phyloP scores from a whole-genome alignment of 1,140 invertebrate species.

The Nautilus pompilius region DNA sequence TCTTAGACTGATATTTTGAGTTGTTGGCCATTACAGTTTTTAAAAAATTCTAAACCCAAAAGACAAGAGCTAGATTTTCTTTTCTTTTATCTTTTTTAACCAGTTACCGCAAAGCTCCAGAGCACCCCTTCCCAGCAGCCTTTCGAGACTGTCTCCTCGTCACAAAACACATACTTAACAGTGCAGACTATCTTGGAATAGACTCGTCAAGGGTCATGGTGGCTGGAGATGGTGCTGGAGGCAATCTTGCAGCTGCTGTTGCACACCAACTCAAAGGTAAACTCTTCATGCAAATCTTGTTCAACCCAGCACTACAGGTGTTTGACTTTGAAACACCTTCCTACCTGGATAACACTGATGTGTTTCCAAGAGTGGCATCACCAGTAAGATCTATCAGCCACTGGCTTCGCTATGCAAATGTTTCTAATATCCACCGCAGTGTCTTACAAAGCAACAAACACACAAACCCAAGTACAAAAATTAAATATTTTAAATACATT shows the following conservation, averaged over 20 bases:
- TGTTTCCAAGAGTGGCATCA: constrained; percentile 33
- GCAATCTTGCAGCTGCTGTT: constrained; percentile 44
- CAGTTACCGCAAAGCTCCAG: constrained; percentile 46
- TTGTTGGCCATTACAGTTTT: too few relatives aligned
- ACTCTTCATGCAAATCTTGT: constrained; percentile 39
- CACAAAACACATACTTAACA: constrained; percentile 26
- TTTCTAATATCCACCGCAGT: constrained; percentile 12
- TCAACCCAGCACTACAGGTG: constrained; percentile 45
- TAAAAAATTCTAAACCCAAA: too few relatives aligned
- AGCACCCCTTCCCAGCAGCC: constrained; percentile 38
- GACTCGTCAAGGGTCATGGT: constrained; percentile 22
- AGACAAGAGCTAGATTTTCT: too few relatives aligned
- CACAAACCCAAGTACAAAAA: constrained; percentile 18
- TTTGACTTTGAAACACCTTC: constrained; percentile 49
- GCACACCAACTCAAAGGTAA: constrained; percentile 25
- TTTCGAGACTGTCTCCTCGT: constrained; percentile 42
- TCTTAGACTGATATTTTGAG: too few relatives aligned
- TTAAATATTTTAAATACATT: constrained; percentile 15
- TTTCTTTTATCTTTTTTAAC: too few relatives aligned
- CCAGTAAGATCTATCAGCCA: constrained; percentile 24
- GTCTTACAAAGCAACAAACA: constrained; percentile 31
- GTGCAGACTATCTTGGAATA: constrained; percentile 19
- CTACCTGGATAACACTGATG: constrained; percentile 27
- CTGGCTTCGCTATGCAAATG: constrained; percentile 34
- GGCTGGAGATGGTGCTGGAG: constrained; percentile 47